Percentiles rank a stretch among this genome's conserved stretches.
These are phyloP conservation scores for Kryptopterus vitreolus DNA, from an alignment of 2,797 vertebrate genomes.

Conservation along the genomic window DNA sequence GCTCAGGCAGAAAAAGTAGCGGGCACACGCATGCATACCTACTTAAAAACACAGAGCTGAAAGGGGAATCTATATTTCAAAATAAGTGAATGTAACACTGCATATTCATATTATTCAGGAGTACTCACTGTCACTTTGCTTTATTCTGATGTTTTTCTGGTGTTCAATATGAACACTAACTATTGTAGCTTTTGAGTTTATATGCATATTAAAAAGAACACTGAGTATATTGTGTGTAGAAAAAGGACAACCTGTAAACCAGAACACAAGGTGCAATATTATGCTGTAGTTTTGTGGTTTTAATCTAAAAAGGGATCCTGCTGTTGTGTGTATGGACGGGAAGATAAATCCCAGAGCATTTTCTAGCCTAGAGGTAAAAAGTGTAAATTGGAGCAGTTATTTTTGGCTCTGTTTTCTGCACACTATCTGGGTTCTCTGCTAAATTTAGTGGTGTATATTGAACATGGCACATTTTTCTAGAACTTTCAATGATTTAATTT, in stretches of 20 bases:
- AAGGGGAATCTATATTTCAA: not conserved
- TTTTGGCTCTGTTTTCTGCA: constrained; percentile 30
- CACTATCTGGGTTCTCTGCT: constrained; percentile 13
- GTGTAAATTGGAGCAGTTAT: constrained; percentile 45
- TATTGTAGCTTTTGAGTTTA: too few species aligned
- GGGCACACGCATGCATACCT: not conserved
- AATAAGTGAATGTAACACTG: not conserved
- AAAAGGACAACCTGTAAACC: too few species aligned
- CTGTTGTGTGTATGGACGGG: not conserved
- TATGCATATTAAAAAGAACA: too few species aligned
- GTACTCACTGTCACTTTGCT: not conserved
- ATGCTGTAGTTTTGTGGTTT: too few species aligned
- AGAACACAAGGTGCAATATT: too few species aligned
- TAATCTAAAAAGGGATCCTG: not conserved
- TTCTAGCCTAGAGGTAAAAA: constrained; percentile 30
- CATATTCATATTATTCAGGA: not conserved
- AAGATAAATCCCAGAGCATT: constrained; percentile 14
- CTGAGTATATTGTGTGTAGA: too few species aligned
- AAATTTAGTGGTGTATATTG: not conserved
- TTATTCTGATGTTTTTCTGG: too few species aligned
- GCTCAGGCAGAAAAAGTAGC: not conserved
- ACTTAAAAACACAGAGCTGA: not conserved
- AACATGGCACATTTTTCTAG: not conserved
- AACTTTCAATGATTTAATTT: not conserved
- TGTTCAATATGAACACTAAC: too few species aligned